Percentiles rank a stretch among this genome's conserved stretches.
Evolutionary conservation across 2,888 invertebrate species (phyloP).

Genomic region (Aproaerema taeniolella): DNA sequence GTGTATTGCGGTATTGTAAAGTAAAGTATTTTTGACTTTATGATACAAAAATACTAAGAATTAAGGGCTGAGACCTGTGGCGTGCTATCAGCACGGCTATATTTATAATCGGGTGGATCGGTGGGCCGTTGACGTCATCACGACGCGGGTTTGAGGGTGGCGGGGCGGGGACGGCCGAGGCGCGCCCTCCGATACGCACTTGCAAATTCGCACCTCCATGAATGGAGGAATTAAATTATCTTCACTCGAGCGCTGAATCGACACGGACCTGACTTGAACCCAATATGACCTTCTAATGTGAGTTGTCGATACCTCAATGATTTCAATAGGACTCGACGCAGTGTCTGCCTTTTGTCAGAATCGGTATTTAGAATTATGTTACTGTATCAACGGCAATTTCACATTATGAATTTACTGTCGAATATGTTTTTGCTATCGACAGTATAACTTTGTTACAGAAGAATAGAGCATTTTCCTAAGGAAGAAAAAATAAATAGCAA

Average conservation of each 20-base stretch:
- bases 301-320: background rate
- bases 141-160: too few species aligned
- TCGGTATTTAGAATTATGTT: too few species aligned
- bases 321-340: background rate
- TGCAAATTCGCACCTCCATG: conserved; percentile 73
- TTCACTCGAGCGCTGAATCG: conserved; percentile 48
- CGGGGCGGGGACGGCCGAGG: conserved; percentile 31
- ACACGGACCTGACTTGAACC: conserved; percentile 49
- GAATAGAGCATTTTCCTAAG: too few species aligned
- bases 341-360: too few species aligned
- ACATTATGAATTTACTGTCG: too few species aligned
- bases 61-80: conserved; percentile 66
- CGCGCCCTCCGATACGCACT: conserved; percentile 70
- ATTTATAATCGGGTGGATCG: conserved; percentile 67
- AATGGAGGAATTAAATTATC: conserved; percentile 71
- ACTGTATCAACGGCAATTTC: too few species aligned
- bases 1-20: background rate
- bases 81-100: conserved; percentile 65
- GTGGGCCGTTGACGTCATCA: conserved; percentile 70
- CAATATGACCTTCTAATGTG: conserved; percentile 31
- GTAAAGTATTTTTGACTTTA: conserved; percentile 21
- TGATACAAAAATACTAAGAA: conserved; percentile 32
- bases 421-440: too few species aligned
- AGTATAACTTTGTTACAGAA: too few species aligned
- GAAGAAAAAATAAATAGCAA: too few species aligned